Percentiles rank a stretch among this genome's conserved stretches.
Evolutionary conservation across 2,797 vertebrate species (phyloP).

Genomic region (Platalea minor): DNA sequence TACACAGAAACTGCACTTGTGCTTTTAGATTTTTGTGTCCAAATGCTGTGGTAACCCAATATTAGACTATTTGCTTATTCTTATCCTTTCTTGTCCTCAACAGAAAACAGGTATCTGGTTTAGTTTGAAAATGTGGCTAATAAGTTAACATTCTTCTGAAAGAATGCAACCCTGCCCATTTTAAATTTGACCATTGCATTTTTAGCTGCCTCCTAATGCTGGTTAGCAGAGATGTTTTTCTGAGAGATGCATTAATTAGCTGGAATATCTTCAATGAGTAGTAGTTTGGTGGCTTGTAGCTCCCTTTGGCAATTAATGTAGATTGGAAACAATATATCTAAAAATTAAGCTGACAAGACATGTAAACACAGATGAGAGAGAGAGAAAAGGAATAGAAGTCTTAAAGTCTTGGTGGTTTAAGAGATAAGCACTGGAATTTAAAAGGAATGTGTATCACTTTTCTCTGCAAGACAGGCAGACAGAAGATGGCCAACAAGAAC

Average conservation of each 20-base stretch:
- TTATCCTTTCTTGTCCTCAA: not conserved
- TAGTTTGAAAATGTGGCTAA: not conserved
- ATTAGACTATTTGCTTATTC: not conserved
- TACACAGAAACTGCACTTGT: not conserved
- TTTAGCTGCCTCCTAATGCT: not conserved
- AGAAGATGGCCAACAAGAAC: not conserved
- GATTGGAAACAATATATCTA: not conserved
- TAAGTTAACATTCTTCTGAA: not conserved
- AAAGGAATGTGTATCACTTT: not conserved
- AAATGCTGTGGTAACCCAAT: not conserved
- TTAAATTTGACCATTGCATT: not conserved
- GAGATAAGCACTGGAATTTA: not conserved
- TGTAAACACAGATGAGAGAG: not conserved
- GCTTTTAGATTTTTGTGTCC: not conserved
- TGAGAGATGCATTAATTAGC: not conserved
- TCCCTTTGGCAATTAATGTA: not conserved
- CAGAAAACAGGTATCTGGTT: not conserved
- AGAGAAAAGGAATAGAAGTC: not conserved
- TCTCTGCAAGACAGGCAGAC: not conserved
- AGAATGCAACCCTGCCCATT: not conserved
- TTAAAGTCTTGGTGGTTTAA: not conserved
- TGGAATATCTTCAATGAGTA: not conserved
- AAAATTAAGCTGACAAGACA: not conserved
- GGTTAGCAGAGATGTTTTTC: not conserved
- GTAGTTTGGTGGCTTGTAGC: not conserved